A percentile compares a stretch with the other conserved stretches of the same genome.
Evolutionary conservation across 2,888 invertebrate genomes (phyloP).

Genomic region (Plusia festucae): DNA sequence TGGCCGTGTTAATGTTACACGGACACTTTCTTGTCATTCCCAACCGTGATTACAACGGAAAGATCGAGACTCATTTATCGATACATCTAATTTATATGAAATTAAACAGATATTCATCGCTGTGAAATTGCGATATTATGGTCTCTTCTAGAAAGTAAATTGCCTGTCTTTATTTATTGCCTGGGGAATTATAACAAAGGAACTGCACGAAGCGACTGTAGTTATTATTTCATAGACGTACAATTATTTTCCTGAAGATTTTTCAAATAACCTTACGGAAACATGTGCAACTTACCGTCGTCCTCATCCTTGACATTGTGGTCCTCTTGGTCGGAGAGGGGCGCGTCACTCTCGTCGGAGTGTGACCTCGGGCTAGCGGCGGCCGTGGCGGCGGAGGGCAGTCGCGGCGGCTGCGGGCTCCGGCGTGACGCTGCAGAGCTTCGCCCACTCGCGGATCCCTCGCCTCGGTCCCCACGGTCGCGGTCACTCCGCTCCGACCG

Average conservation of each 20-base stretch:
- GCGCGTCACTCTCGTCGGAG: slow-evolving; percentile 94
- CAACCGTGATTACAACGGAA: slow-evolving; percentile 72
- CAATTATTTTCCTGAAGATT: neutral
- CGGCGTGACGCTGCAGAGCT: slow-evolving; percentile 90
- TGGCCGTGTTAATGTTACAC: slow-evolving; percentile 79
- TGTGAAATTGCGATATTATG: slow-evolving; percentile 52
- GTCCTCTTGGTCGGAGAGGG: slow-evolving; percentile 96
- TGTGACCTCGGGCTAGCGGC: slow-evolving; percentile 92
- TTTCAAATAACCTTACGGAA: neutral
- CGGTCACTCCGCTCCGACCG: slow-evolving; percentile 89
- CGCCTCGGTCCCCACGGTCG: slow-evolving; percentile 88
- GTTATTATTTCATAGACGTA: neutral
- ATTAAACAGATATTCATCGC: slow-evolving; percentile 54
- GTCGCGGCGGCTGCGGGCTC: slow-evolving; percentile 89
- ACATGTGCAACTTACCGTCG: slow-evolving; percentile 89
- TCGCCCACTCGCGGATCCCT: slow-evolving; percentile 86
- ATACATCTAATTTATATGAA: slow-evolving; percentile 61
- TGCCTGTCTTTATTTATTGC: slow-evolving; percentile 37
- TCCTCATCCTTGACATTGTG: slow-evolving; percentile 95
- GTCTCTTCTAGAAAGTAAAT: slow-evolving; percentile 44
- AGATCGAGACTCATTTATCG: slow-evolving; percentile 63
- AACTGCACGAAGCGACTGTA: slow-evolving; percentile 12
- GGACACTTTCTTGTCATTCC: slow-evolving; percentile 82
- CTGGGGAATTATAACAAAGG: slow-evolving; percentile 47
- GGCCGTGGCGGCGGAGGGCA: slow-evolving; percentile 89